A percentile compares a stretch with the other conserved stretches of the same genome.
Conservation (phyloP, 2,888 invertebrate species). For the Apotomis turbidana region DNA sequence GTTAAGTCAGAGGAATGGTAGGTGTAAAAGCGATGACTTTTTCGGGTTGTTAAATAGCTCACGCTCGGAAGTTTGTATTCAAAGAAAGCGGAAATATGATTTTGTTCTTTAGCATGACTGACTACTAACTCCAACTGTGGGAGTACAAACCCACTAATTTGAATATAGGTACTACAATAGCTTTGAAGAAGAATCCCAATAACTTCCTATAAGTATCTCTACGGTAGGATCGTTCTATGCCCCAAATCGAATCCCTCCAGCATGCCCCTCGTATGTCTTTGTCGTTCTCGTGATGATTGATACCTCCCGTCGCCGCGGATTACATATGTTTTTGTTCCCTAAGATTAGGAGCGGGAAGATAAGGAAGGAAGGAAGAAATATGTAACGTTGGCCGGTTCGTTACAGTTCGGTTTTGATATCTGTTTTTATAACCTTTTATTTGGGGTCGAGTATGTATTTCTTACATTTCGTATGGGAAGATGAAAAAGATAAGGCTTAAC, state of each 20-base stretch:
- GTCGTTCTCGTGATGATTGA: conserved; percentile 37
- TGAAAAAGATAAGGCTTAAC: no score
- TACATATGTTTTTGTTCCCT: conserved; percentile 39
- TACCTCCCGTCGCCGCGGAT: conserved; percentile 26
- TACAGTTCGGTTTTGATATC: conserved; percentile 17
- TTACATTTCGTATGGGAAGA: not conserved
- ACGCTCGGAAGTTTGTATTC: no score
- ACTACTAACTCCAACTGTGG: no score
- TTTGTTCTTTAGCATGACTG: no score
- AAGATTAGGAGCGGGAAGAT: conserved; percentile 32
- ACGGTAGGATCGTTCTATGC: not conserved
- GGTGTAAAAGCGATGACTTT: no score
- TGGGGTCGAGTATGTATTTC: not conserved
- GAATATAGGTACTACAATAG: no score
- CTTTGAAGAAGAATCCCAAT: no score
- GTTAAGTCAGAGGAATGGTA: no score
- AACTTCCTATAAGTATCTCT: no score
- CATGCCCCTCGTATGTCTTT: conserved; percentile 20
- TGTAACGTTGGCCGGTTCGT: conserved; percentile 28
- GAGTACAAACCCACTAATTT: no score
- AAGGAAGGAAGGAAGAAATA: conserved; percentile 33
- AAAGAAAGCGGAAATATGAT: no score
- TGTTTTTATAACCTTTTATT: conserved; percentile 16
- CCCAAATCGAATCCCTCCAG: conserved; percentile 9
- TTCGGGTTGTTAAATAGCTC: no score